phyloP scores from a whole-genome alignment of 2,888 invertebrate genomes.

The Abscondita cerata region DNA sequence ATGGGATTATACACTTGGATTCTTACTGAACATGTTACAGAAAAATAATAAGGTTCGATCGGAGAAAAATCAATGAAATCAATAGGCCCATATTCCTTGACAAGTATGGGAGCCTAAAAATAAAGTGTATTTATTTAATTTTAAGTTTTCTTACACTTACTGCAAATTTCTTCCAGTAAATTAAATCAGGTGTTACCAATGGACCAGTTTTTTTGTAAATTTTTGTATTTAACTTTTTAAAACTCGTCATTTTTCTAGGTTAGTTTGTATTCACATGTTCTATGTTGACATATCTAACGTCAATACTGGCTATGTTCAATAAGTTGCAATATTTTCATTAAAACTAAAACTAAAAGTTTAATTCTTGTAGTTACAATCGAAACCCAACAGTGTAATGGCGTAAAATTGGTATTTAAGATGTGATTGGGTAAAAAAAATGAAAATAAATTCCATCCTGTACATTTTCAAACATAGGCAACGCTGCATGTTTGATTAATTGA shows the following conservation, averaged over 20 bases:
- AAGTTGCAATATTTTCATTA: neutral
- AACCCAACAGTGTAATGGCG: too few relatives aligned
- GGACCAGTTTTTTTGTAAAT: constrained; percentile 71
- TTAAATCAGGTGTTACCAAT: constrained; percentile 75
- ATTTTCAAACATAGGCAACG: neutral
- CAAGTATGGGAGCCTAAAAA: constrained; percentile 78
- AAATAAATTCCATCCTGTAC: neutral
- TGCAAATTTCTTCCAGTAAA: constrained; percentile 89
- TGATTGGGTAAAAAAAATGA: neutral
- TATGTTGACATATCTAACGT: neutral
- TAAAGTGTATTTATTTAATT: neutral
- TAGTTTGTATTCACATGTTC: constrained; percentile 3
- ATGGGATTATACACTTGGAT: constrained; percentile 88
- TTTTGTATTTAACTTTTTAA: constrained; percentile 76
- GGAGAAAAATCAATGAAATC: constrained; percentile 92
- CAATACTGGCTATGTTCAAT: neutral
- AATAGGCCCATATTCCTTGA: constrained; percentile 92
- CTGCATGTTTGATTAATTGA: too few relatives aligned
- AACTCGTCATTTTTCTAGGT: constrained; percentile 60
- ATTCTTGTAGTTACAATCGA: too few relatives aligned
- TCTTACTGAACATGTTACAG: constrained; percentile 90
- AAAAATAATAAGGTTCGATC: constrained; percentile 87
- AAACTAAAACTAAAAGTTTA: too few relatives aligned
- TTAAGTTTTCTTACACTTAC: constrained; percentile 62
- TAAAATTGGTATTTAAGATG: too few relatives aligned